Conservation (phyloP, 2,797 vertebrate genomes). For the Pipistrellus pygmaeus region DNA sequence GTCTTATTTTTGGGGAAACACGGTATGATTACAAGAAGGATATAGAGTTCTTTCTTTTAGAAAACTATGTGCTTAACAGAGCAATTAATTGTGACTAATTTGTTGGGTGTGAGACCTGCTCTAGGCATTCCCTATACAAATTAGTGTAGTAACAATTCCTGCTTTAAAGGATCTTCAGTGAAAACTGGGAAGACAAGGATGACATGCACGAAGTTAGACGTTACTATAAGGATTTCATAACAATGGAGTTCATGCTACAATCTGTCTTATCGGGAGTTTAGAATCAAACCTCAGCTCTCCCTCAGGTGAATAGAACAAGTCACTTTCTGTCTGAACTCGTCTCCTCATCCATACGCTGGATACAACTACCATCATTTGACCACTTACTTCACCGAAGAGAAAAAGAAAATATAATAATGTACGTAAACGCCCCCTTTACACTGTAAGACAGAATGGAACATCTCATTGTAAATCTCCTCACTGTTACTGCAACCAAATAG, state of each 20-base stretch:
- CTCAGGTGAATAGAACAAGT: neutral
- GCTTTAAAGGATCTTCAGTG: conserved; percentile 8
- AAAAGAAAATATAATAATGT: neutral
- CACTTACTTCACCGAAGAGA: neutral
- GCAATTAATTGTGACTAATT: neutral
- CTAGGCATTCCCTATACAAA: neutral
- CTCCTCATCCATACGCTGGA: neutral
- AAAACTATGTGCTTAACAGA: neutral
- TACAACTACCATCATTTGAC: neutral
- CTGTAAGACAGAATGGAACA: neutral
- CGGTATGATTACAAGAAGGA: neutral
- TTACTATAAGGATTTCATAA: neutral
- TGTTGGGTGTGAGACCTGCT: neutral
- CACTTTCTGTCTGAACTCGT: neutral
- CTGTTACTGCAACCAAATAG: neutral
- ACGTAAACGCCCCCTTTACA: neutral
- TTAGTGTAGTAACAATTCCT: neutral
- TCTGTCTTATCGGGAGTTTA: neutral
- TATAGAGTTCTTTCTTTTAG: neutral
- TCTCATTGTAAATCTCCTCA: neutral
- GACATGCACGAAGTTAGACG: neutral
- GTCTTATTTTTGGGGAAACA: too few relatives aligned
- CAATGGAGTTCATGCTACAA: neutral
- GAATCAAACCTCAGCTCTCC: neutral
- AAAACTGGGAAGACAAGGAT: neutral